Evolutionary conservation across 2,113 vertebrate species (phyloP), one percentile per base, ranked within the genome.

Genomic region (Lipophrys pholis): DNA sequence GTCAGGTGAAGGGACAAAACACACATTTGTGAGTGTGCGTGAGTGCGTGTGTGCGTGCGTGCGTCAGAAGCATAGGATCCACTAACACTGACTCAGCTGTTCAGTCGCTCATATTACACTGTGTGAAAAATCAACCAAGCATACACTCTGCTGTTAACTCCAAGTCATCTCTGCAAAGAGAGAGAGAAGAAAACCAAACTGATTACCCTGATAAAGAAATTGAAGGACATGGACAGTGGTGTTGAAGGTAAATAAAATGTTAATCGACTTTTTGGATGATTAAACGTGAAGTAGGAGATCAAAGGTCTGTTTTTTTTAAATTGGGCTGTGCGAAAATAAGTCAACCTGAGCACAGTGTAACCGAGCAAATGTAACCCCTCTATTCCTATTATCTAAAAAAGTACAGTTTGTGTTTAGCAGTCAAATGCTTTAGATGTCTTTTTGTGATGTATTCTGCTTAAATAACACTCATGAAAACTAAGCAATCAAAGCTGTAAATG

Each of bases 1-100:
- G 73, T 89, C 83, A 76, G 56, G 66, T 82, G 78, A 63, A 69
- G 71, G 65, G 9, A 12, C 55, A 76, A 79, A 80, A 73, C 59
- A 82, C 53, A 76, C 60, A 46, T 55, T 30, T 30, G 21, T 30
- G 53, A 72, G 67, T 30, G 45, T 16, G 5, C 70, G 50, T 40
- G 41, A 38, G 61, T 68, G 49, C 51, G 35, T 41, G 10, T 54
- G 36, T 64, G 58, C 53, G 43, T 51, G 35, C 54, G 54, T 67
- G 58, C 49, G 51, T 56, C 16, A 8, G 51, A 14, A 5, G 61
- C 46, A 52, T 48, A 65, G 59, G 57, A 73, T 78, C 53, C 15
- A 36, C 46, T 16, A 61, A 79, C 51, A 55, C 58, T 3, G 21
- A 56, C 59, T 55, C 50, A 3, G 41, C 71, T 67, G 64, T 57